These are phyloP conservation scores for Jordanella pulchra DNA, from an alignment of 2,797 vertebrate genomes.

Conservation along the genomic window DNA sequence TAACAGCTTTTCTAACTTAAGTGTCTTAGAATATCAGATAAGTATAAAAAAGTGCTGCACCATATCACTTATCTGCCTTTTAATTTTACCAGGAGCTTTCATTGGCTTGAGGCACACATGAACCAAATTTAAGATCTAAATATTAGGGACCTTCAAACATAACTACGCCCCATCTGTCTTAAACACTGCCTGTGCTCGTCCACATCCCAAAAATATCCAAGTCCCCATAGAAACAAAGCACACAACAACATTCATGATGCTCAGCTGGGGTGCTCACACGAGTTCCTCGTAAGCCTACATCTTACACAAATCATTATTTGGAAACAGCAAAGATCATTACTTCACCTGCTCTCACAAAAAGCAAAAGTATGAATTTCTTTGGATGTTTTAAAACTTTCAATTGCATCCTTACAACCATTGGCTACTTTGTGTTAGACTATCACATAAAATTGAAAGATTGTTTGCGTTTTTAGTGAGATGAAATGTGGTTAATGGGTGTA, in stretches of 20 bases:
- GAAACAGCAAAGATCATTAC: not conserved
- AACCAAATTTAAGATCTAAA: conserved; percentile 33
- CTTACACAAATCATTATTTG: not conserved
- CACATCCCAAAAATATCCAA: conserved; percentile 42
- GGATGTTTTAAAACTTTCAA: too few species aligned
- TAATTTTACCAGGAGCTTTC: conserved; percentile 4
- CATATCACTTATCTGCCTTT: conserved; percentile 17
- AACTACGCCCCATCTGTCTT: conserved; percentile 31
- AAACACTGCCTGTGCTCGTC: conserved; percentile 27
- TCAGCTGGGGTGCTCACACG: not conserved
- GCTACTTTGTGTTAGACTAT: not conserved
- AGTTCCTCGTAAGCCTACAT: not conserved
- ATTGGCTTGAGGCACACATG: conserved; percentile 22
- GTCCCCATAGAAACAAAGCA: conserved; percentile 46
- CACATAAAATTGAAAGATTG: not conserved
- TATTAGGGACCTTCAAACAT: conserved; percentile 29
- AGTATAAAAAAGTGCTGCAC: conserved; percentile 8
- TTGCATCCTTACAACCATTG: not conserved
- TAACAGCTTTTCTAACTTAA: not conserved
- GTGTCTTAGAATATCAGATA: not conserved
- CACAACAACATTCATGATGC: conserved; percentile 1
- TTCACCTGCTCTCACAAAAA: not conserved
- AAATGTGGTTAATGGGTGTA: not conserved
- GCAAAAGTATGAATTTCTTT: not conserved
- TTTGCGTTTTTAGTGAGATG: not conserved